Conservation (phyloP, 2,113 vertebrate genomes). For the Conger conger region DNA sequence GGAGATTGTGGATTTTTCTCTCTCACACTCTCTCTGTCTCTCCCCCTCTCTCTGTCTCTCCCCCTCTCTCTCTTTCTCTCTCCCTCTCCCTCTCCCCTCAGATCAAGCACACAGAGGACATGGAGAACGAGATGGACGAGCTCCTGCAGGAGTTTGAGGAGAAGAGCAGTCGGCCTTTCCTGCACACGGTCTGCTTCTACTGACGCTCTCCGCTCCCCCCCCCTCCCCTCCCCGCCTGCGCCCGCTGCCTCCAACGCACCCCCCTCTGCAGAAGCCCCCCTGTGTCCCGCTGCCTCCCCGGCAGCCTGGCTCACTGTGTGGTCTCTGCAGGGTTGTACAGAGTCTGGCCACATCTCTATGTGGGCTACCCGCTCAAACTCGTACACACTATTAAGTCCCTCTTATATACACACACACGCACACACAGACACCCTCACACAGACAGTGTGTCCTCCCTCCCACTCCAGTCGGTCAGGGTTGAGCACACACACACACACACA, state of each 20-base stretch:
- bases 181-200: conserved; percentile 98
- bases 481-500: background rate
- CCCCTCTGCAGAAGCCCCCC: background rate
- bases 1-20: background rate
- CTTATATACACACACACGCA: background rate
- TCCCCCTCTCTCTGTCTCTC: background rate
- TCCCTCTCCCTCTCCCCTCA: conserved; percentile 45
- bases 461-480: background rate
- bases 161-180: conserved; percentile 92
- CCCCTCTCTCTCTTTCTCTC: background rate
- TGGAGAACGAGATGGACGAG: conserved; percentile 99
- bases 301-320: background rate
- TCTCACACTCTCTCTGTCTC: background rate
- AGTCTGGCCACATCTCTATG: background rate
- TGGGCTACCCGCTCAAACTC: background rate
- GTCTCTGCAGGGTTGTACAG: background rate
- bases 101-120: conserved; percentile 98
- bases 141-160: conserved; percentile 98
- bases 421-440: background rate
- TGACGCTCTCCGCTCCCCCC: conserved; percentile 57
- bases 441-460: background rate
- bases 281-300: conserved; percentile 9
- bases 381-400: background rate
- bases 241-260: background rate
- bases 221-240: background rate